Percentiles rank a stretch among this genome's conserved stretches.
phyloP scores from a whole-genome alignment of 2,797 vertebrate genomes.

The Crypturellus tataupa region DNA sequence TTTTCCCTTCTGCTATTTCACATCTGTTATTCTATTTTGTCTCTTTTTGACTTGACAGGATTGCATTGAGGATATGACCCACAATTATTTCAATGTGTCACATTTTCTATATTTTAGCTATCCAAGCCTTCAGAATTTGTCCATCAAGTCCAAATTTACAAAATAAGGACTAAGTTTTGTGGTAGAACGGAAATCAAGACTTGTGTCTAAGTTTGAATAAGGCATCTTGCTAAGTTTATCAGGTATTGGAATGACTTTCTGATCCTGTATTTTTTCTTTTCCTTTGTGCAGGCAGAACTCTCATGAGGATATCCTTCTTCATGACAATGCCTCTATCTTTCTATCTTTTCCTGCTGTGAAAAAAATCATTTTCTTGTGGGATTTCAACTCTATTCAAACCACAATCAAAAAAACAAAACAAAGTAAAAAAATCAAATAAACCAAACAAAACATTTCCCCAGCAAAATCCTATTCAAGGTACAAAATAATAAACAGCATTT shows the following conservation, averaged over 20 bases:
- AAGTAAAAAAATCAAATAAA: not conserved
- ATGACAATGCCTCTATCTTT: slow-evolving; percentile 27
- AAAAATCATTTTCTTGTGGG: not conserved
- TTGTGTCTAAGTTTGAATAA: not conserved
- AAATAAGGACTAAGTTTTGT: not conserved
- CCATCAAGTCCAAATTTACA: not conserved
- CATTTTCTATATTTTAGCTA: not conserved
- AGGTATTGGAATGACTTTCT: slow-evolving; percentile 19
- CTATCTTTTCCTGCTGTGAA: not conserved
- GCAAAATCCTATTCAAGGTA: not conserved
- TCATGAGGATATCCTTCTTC: slow-evolving; percentile 18
- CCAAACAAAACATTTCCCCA: not conserved
- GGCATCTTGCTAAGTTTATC: not conserved
- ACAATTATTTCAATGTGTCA: not conserved
- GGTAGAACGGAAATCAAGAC: not conserved
- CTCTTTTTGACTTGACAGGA: not conserved
- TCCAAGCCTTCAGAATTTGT: slow-evolving; percentile 1
- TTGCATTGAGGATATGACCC: not conserved
- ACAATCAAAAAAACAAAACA: not conserved
- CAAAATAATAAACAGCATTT: not conserved
- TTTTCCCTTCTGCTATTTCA: not conserved
- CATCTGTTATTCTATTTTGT: slow-evolving; percentile 22
- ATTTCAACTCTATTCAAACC: slow-evolving; percentile 7
- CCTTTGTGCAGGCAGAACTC: not conserved
- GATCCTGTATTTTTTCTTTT: not conserved